Evolutionary conservation across 2,113 vertebrate species (phyloP), one percentile per base, ranked within the genome.

Genomic region (Paratilapia polleni): DNA sequence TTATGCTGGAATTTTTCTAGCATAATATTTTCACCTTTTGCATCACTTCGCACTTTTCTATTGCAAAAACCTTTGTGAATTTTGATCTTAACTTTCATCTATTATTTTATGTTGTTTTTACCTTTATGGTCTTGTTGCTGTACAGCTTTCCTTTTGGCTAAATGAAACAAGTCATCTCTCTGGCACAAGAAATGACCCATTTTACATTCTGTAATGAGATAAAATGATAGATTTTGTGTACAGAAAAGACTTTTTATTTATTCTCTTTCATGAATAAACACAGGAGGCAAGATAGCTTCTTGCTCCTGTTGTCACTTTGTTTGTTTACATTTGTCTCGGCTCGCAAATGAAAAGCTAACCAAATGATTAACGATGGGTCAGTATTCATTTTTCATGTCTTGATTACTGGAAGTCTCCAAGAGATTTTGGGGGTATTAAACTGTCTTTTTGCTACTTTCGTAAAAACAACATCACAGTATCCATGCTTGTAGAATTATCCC

Each of bases 241-340:
- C 62, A 17, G 49, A 75, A 31, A 64, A 75, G 54, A 13, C 20
- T 8, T 43, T 49, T 83, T 79, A 64, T 87, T 81, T 81, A 82
- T 78, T 62, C 63, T 54, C 28, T 82, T 82, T 89, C 31, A 85
- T 84, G 26, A 63, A 83, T 62, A 85, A 82, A 86, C 62, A 70
- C 10, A 11, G 57, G 43, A 76, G 63, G 59, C n/a, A 86, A 73
- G 75, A 84, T 80, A 56, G 56, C 77, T 64, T 78, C 41, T 34
- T 77, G 59, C 78, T 57, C 28, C 58, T 11, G 10, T 75, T 79
- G 75, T 84, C 80, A 64, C 52, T 17, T 6, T 73, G 58, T 85
- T 83, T 81, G 26, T 87, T 91, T 75, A 70, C 62, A 84, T 87
- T 76, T 84, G 43, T 74, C 54, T 56, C 41, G 17, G 77, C 60